These are phyloP conservation scores for Sarcophaga peregrina DNA, from an alignment of 1,140 invertebrate species.

Conservation along the genomic window DNA sequence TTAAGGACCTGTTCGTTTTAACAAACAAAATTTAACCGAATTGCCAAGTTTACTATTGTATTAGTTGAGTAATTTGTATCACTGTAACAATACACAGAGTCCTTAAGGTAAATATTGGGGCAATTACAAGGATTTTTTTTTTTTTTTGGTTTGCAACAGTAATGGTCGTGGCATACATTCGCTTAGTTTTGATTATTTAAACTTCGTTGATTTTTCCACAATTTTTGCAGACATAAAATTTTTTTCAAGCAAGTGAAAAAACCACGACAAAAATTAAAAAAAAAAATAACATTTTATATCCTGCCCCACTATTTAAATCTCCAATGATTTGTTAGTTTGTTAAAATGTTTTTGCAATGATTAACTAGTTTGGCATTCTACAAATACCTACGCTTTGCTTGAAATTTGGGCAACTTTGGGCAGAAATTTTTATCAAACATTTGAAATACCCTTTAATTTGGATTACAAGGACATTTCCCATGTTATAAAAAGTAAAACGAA, in stretches of 20 bases:
- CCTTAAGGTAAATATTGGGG: conserved; percentile 36
- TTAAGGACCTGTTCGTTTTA: not conserved
- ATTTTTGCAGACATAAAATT: not conserved
- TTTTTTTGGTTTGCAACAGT: not conserved
- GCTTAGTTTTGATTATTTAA: conserved; percentile 9
- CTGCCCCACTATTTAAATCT: not conserved
- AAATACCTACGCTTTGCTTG: not conserved
- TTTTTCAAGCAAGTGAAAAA: not conserved
- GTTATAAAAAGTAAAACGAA: too few relatives aligned
- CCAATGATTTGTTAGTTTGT: not conserved
- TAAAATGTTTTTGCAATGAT: not conserved
- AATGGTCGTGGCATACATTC: not conserved
- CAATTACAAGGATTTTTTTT: conserved; percentile 2
- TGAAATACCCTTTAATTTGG: not conserved
- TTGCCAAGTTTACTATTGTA: conserved; percentile 19
- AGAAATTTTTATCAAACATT: not conserved
- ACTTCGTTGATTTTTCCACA: not conserved
- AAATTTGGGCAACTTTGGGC: not conserved
- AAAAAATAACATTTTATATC: not conserved
- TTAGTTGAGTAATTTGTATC: conserved; percentile 24
- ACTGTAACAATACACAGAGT: conserved; percentile 34
- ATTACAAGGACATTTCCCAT: not conserved
- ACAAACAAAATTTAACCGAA: conserved; percentile 32
- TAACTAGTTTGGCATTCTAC: not conserved
- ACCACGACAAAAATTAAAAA: not conserved